Evolutionary conservation across 2,797 vertebrate species (phyloP).

Genomic region (Siniperca obscura): DNA sequence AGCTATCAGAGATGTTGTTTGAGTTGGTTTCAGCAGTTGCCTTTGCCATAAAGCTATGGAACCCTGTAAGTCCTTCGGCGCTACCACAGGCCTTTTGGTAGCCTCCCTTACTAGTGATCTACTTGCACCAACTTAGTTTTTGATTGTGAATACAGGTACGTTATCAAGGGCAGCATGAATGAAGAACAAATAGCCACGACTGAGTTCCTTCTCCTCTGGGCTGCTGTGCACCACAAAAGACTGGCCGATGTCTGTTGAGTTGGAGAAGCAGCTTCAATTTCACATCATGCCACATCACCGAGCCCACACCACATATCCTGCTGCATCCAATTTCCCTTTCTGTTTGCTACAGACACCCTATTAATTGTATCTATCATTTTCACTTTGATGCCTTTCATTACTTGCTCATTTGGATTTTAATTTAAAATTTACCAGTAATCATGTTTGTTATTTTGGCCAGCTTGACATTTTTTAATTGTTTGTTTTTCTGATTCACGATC

Average conservation of each 20-base stretch:
- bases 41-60: background rate
- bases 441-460: background rate
- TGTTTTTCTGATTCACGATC: background rate
- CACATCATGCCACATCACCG: slow-evolving; percentile 13
- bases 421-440: background rate
- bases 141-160: slow-evolving; percentile 1
- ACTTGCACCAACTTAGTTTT: background rate
- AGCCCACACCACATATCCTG: background rate
- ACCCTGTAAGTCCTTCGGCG: background rate
- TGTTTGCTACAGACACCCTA: background rate
- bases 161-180: slow-evolving; percentile 7
- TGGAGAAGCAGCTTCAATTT: slow-evolving; percentile 13
- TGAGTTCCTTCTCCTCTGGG: background rate
- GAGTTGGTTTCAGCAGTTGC: background rate
- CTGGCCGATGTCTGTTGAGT: slow-evolving; percentile 1
- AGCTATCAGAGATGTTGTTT: background rate
- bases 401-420: background rate
- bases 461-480: background rate
- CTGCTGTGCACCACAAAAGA: slow-evolving; percentile 8
- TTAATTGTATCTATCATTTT: background rate
- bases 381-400: slow-evolving; percentile 6
- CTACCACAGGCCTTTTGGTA: background rate
- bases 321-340: background rate
- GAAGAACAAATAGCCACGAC: slow-evolving; percentile 5
- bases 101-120: background rate